Evolutionary conservation across 2,113 vertebrate species (phyloP).

Genomic region (Podocnemis expansa): DNA sequence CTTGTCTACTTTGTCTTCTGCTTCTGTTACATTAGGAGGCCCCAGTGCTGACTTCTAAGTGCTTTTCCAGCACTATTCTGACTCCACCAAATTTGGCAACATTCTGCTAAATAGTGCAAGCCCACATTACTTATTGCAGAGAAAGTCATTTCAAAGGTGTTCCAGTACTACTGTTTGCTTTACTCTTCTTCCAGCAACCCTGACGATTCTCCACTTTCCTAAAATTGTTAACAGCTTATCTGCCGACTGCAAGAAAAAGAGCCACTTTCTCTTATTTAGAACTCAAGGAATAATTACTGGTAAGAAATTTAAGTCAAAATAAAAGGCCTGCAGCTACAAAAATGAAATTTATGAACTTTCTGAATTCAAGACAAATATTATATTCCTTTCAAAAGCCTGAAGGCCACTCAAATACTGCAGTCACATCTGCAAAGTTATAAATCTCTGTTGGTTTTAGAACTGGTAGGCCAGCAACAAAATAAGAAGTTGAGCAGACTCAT

Average conservation of each 20-base stretch:
- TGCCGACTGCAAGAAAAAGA: background rate
- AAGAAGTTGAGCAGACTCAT: background rate
- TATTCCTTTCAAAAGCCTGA: background rate
- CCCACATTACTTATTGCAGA: background rate
- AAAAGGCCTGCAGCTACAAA: background rate
- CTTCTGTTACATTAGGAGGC: background rate
- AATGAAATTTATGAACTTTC: background rate
- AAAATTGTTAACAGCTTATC: background rate
- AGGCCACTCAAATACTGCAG: background rate
- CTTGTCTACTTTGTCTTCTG: background rate
- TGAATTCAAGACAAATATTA: background rate
- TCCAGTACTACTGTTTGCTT: background rate
- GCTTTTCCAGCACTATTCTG: background rate
- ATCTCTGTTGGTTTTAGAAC: background rate
- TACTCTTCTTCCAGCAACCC: background rate
- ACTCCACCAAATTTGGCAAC: background rate
- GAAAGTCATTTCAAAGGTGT: background rate
- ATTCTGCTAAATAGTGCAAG: background rate
- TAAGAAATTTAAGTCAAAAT: background rate
- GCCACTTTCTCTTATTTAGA: background rate
- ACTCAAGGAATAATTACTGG: background rate
- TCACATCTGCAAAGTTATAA: background rate
- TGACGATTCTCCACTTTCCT: background rate
- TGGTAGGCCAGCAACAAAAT: background rate
- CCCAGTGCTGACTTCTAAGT: background rate